Evolutionary conservation across 2,113 vertebrate genomes (phyloP), one percentile per base, ranked within the genome.

Genomic region (Ranitomeya imitator): DNA sequence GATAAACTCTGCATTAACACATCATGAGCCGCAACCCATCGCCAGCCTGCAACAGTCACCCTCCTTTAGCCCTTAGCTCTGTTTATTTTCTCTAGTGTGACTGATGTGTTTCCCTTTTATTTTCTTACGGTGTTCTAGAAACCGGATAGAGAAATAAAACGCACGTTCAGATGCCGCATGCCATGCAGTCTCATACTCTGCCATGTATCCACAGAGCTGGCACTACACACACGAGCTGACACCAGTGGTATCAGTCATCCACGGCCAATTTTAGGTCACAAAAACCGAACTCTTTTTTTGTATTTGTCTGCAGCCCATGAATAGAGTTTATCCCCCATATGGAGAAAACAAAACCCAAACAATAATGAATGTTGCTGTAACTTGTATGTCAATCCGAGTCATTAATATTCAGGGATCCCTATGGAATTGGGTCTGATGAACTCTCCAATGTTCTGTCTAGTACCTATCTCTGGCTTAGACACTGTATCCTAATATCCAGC

Each of bases 1-100:
- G 88, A 88, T 11, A 92, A 89, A 90, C 52, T 86, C 89, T 69
- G 60, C 21, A 37, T 77, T 76, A 83, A 83, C 87, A 59, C 80
- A 8, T 52, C 18, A 26, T 67, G 51, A 65, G 76, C 71, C 52
- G 19, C 78, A 26, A 16, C 78, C 14, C 78, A 80, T 59, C 57
- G 55, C 86, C 26, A 81, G 31, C 15, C 23, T 67, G 2, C 9
- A 16, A 14, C 12, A 67, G 59, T 52, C n/a, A 45, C 6, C 4
- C 45, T 63, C 37, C 54, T 79, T 65, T 26, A 69, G 63, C 60
- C 59, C 45, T 52, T 80, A 65, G 8, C 71, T 79, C 15, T 52
- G 61, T 86, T 80, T 86, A 26, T 86, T 86, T 79, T 86, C 73
- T 79, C 45, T 79, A 19, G 16, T 86, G 19, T 69, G 85, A 79